Percentiles rank a stretch among this genome's conserved stretches.
phyloP scores from a whole-genome alignment of 2,797 vertebrate genomes.

The Microctenopoma steveboyesi region DNA sequence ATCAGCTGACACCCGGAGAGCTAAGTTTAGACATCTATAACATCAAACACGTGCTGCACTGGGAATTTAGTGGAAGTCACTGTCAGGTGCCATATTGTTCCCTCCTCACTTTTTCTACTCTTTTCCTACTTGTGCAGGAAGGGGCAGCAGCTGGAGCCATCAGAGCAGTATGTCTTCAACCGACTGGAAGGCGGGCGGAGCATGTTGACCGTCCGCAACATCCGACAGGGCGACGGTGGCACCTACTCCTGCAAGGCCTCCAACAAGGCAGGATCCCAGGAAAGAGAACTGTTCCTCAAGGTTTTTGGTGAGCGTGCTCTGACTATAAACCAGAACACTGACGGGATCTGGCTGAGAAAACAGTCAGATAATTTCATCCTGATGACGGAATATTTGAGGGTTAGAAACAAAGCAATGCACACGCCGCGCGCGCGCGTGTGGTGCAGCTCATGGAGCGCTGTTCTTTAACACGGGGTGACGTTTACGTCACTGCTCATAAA shows the following conservation, averaged over 20 bases:
- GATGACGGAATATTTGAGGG: no score
- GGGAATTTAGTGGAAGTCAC: constrained; percentile 9
- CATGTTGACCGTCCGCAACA: constrained; percentile 90
- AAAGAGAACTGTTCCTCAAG: constrained; percentile 92
- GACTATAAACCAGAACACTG: no score
- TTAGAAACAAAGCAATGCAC: no score
- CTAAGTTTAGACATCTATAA: constrained; percentile 26
- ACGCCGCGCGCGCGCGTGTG: no score
- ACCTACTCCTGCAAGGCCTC: constrained; percentile 90
- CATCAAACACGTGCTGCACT: constrained; percentile 8
- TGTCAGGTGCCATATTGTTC: not conserved
- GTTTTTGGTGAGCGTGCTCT: constrained; percentile 89
- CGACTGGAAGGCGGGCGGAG: constrained; percentile 85
- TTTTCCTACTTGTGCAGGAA: constrained; percentile 80
- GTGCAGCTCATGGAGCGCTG: no score
- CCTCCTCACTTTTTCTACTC: not conserved
- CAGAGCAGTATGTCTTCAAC: constrained; percentile 86
- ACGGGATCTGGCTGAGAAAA: no score
- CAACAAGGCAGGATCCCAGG: constrained; percentile 95
- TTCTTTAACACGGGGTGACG: no score
- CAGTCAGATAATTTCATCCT: no score
- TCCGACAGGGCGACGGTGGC: constrained; percentile 89
- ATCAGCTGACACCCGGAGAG: constrained; percentile 38
- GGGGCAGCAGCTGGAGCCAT: constrained; percentile 89
- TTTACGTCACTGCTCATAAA: no score